Conservation (phyloP, 2,797 vertebrate genomes). For the Falco columbarius region DNA sequence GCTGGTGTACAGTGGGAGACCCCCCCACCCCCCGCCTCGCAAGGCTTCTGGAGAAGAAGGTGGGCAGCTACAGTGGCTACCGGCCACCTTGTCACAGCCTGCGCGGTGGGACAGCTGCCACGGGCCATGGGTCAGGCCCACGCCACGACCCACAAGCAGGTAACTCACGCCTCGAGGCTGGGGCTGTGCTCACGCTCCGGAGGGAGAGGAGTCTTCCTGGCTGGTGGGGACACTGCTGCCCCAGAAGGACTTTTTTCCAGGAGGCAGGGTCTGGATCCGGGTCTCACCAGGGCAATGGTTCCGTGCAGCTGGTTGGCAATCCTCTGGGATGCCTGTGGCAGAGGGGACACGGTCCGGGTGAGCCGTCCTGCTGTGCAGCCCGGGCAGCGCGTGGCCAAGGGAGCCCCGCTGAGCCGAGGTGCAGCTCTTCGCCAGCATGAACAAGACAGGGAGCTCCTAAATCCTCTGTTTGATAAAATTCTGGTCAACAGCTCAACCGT, state of each 20-base stretch:
- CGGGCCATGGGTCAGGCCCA: rapidly evolving
- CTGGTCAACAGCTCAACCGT: background rate
- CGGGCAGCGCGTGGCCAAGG: rapidly evolving
- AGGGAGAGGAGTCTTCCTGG: background rate
- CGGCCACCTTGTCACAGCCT: rapidly evolving
- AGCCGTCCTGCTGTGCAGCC: background rate
- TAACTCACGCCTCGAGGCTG: constrained; percentile 71
- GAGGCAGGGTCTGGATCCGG: constrained; percentile 40
- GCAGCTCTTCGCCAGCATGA: background rate
- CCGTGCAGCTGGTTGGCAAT: constrained; percentile 81
- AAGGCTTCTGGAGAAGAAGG: background rate
- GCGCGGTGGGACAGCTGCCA: background rate
- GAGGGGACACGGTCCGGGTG: background rate
- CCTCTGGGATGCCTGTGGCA: constrained; percentile 72
- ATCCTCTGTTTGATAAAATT: background rate
- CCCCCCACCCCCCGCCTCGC: background rate
- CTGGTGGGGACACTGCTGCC: background rate
- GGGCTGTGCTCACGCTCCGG: background rate
- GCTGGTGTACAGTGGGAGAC: background rate
- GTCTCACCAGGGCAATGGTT: constrained; percentile 78
- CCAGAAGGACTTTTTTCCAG: constrained; percentile 16
- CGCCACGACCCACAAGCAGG: rapidly evolving
- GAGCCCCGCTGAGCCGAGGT: background rate
- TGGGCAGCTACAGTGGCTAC: background rate
- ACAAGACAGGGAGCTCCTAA: background rate